A percentile compares a stretch with the other conserved stretches of the same genome.
Conservation (phyloP, 2,113 vertebrate species). For the Lamprotornis superbus region DNA sequence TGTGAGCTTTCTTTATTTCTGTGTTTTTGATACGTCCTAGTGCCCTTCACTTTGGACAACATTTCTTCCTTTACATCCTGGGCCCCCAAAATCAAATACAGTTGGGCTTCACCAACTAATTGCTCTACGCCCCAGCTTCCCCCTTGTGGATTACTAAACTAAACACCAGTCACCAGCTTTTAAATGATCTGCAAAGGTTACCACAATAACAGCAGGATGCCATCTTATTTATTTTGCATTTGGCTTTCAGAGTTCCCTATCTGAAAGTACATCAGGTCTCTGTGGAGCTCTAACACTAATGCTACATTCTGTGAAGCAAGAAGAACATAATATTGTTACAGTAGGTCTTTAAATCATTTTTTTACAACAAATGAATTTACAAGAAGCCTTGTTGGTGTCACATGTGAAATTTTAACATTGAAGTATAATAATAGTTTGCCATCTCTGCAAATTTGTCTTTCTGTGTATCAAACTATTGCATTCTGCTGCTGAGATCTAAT, state of each 20-base stretch:
- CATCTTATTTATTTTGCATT: conserved; percentile 38
- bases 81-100: background rate
- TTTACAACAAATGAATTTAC: conserved; percentile 50
- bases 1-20: background rate
- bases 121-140: background rate
- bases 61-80: background rate
- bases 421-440: background rate
- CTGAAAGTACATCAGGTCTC: conserved; percentile 36
- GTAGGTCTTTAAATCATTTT: conserved; percentile 29
- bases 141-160: background rate
- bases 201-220: conserved; percentile 26
- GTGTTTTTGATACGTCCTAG: background rate
- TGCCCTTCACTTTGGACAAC: background rate
- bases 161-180: background rate
- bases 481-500: conserved; percentile 15
- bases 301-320: conserved; percentile 7
- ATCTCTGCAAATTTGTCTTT: background rate
- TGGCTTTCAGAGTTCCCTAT: conserved; percentile 9
- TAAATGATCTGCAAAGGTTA: conserved; percentile 29
- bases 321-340: conserved; percentile 38
- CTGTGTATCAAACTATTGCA: background rate
- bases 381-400: conserved; percentile 20
- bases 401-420: conserved; percentile 16
- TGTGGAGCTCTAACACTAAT: conserved; percentile 29
- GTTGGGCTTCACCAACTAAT: background rate